A percentile compares a stretch with the other conserved stretches of the same genome.
phyloP scores from a whole-genome alignment of 1,140 invertebrate genomes.

The Heterodera carotae region DNA sequence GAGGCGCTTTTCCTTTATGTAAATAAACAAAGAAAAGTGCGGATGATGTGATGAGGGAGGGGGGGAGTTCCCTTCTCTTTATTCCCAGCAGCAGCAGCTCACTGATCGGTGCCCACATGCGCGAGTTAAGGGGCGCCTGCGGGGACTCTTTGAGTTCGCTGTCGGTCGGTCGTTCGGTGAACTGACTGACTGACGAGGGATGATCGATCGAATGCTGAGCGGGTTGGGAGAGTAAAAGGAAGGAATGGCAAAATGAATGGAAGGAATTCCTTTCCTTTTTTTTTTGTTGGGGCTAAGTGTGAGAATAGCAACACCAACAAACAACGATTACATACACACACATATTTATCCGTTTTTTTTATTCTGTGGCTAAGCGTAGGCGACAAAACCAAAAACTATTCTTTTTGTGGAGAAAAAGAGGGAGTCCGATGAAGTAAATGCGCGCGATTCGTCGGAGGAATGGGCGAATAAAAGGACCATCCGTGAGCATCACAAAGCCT shows the following conservation, averaged over 20 bases:
- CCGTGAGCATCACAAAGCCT: too few species aligned
- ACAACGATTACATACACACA: too few species aligned
- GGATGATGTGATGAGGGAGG: background rate
- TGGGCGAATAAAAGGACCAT: background rate
- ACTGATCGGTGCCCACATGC: background rate
- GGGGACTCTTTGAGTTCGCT: too few species aligned
- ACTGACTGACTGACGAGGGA: background rate
- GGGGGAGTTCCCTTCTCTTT: background rate
- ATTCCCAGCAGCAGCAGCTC: too few species aligned
- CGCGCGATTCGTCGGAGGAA: background rate
- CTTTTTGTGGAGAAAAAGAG: background rate
- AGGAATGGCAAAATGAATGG: background rate
- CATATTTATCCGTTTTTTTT: background rate
- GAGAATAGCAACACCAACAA: background rate
- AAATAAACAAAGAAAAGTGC: background rate
- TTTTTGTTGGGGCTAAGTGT: background rate
- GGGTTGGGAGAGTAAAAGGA: background rate
- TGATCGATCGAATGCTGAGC: background rate
- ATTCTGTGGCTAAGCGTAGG: background rate
- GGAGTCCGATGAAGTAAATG: background rate
- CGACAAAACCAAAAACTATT: background rate
- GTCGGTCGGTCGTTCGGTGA: too few species aligned
- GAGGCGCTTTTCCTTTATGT: slow-evolving; percentile 6
- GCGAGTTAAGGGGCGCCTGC: background rate
- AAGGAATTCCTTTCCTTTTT: background rate